phyloP scores from a whole-genome alignment of 2,888 invertebrate genomes.

The Argynnis bischoffii region DNA sequence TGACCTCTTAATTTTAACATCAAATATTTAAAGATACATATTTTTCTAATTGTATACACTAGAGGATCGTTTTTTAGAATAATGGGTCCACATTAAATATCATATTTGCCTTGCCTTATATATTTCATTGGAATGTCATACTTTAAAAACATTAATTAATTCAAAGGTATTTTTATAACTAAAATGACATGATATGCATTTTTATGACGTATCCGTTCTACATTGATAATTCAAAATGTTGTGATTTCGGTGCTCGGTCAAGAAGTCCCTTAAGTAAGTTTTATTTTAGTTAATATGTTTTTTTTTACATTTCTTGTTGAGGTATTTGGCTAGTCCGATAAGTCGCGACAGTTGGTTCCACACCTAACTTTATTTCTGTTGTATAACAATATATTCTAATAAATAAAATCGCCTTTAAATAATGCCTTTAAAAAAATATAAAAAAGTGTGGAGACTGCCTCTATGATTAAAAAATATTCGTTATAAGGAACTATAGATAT shows the following conservation, averaged over 20 bases:
- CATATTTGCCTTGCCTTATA: no score
- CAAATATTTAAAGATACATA: neutral
- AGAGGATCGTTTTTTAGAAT: neutral
- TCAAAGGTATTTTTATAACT: neutral
- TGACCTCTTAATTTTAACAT: slow-evolving; percentile 32
- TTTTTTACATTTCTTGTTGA: slow-evolving; percentile 38
- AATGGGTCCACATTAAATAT: neutral
- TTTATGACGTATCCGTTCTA: neutral
- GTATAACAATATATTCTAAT: slow-evolving; percentile 1
- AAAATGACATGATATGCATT: neutral
- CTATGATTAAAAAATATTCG: neutral
- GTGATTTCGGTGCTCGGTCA: slow-evolving; percentile 61
- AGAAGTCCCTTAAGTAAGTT: slow-evolving; percentile 38
- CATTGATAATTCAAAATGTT: slow-evolving; percentile 15
- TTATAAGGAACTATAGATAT: neutral
- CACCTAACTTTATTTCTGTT: slow-evolving; percentile 22
- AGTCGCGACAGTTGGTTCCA: slow-evolving; percentile 35
- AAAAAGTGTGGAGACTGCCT: neutral
- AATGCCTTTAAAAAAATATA: slow-evolving; percentile 18
- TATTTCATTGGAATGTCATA: no score
- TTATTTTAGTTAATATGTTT: slow-evolving; percentile 35
- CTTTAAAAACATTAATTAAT: no score
- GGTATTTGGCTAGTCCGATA: slow-evolving; percentile 73
- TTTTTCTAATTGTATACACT: slow-evolving; percentile 4
- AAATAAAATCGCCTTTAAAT: neutral